Evolutionary conservation across 2,888 invertebrate genomes (phyloP).

Genomic region (Schrankia costaestrigalis): DNA sequence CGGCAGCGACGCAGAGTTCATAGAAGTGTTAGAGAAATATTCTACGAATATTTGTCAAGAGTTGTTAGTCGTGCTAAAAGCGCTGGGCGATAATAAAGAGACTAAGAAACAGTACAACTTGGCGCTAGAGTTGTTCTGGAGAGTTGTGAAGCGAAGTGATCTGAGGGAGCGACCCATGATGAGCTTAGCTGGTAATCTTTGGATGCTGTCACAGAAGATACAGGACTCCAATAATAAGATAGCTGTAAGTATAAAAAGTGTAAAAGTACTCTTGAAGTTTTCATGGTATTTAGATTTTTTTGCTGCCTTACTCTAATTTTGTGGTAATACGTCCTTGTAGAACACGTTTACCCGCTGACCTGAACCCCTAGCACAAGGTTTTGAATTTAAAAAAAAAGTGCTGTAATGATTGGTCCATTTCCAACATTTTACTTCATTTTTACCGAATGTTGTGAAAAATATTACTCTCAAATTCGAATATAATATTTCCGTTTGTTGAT

Average conservation of each 20-base stretch:
- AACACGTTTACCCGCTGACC: too few species aligned
- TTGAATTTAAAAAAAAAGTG: too few species aligned
- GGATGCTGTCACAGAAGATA: conserved; percentile 87
- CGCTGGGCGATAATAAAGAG: conserved; percentile 84
- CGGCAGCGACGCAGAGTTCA: conserved; percentile 92
- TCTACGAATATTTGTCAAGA: conserved; percentile 89
- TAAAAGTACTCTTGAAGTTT: too few species aligned
- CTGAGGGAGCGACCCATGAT: conserved; percentile 81
- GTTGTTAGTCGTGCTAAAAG: conserved; percentile 84
- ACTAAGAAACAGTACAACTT: conserved; percentile 85
- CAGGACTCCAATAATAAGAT: conserved; percentile 58
- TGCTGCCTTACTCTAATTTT: too few species aligned
- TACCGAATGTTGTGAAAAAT: too few species aligned
- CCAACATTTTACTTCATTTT: too few species aligned
- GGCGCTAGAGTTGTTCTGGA: conserved; percentile 87
- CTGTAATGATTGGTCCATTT: too few species aligned
- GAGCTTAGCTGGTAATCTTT: conserved; percentile 88
- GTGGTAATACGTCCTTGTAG: too few species aligned
- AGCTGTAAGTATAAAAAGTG: conserved; percentile 42
- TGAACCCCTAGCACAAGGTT: too few species aligned
- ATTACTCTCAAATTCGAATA: too few species aligned
- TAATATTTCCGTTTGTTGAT: too few species aligned
- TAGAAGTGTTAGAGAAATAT: conserved; percentile 88
- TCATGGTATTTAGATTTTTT: too few species aligned
- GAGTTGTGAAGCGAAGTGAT: conserved; percentile 84